Percentiles rank a stretch among this genome's conserved stretches.
phyloP scores from a whole-genome alignment of 2,113 vertebrate species.

The Pomatorhinus ruficollis region DNA sequence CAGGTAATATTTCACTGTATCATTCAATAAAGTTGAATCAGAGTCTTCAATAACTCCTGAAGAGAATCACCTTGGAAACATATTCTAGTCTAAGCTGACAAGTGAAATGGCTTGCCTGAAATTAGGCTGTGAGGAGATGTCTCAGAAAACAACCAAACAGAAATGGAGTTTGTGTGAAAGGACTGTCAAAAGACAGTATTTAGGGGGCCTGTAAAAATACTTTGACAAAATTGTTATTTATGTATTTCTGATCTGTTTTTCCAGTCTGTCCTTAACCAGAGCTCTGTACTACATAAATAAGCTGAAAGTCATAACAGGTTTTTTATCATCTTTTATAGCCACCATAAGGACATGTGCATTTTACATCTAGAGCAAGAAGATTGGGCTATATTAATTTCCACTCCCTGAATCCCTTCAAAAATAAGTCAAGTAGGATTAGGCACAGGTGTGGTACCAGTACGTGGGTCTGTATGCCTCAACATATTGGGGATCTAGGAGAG shows the following conservation, averaged over 20 bases:
- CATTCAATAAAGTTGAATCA: neutral
- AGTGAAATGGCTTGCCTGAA: slow-evolving; percentile 3
- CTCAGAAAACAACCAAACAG: neutral
- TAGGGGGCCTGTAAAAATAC: neutral
- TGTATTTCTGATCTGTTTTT: neutral
- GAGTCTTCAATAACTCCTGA: slow-evolving; percentile 26
- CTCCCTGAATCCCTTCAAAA: neutral
- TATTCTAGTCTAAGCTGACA: neutral
- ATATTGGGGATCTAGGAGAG: neutral
- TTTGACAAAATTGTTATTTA: neutral
- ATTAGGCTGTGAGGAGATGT: neutral
- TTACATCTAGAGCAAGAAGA: neutral
- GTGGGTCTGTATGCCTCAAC: neutral
- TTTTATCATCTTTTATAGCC: neutral
- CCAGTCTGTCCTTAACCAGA: neutral
- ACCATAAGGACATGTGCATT: neutral
- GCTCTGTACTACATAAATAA: neutral
- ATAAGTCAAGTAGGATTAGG: neutral
- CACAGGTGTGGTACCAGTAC: neutral
- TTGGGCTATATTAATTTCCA: neutral
- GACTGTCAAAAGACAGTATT: neutral
- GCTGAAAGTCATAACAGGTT: neutral
- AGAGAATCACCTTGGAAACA: slow-evolving; percentile 6
- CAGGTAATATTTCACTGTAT: neutral
- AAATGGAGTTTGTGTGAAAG: neutral